phyloP scores from a whole-genome alignment of 2,113 vertebrate species.

The Promerops cafer region DNA sequence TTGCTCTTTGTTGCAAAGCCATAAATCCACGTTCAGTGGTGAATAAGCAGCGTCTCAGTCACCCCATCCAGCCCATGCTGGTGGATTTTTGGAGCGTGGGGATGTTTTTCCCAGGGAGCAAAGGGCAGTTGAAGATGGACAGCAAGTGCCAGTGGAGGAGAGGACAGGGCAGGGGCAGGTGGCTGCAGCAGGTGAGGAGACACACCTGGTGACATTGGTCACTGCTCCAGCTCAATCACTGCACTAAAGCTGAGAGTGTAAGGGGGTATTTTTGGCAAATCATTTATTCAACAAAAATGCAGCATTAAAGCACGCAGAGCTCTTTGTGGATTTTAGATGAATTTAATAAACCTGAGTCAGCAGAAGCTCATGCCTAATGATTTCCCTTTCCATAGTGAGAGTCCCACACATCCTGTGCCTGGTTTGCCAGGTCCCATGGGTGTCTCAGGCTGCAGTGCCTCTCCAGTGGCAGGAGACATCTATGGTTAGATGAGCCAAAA shows the following conservation, averaged over 20 bases:
- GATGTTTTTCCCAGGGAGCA: neutral
- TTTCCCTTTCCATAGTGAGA: neutral
- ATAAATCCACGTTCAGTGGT: neutral
- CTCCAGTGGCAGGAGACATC: neutral
- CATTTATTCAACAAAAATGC: neutral
- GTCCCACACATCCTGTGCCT: neutral
- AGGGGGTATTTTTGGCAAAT: neutral
- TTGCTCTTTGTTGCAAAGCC: constrained; percentile 6
- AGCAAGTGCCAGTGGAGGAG: neutral
- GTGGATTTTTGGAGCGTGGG: neutral
- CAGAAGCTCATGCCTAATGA: neutral
- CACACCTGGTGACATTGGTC: neutral
- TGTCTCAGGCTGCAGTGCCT: neutral
- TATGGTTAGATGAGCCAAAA: neutral
- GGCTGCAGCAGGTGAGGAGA: neutral
- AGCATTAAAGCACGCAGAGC: neutral
- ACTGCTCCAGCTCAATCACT: neutral
- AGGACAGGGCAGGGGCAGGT: neutral
- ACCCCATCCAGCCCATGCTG: neutral
- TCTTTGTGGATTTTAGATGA: neutral
- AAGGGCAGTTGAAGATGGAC: neutral
- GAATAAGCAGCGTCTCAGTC: neutral
- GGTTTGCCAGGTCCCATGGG: neutral
- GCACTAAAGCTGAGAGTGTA: neutral
- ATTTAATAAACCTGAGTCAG: neutral